Evolutionary conservation across 2,113 vertebrate species (phyloP).

Genomic region (Acrocephalus kingi): DNA sequence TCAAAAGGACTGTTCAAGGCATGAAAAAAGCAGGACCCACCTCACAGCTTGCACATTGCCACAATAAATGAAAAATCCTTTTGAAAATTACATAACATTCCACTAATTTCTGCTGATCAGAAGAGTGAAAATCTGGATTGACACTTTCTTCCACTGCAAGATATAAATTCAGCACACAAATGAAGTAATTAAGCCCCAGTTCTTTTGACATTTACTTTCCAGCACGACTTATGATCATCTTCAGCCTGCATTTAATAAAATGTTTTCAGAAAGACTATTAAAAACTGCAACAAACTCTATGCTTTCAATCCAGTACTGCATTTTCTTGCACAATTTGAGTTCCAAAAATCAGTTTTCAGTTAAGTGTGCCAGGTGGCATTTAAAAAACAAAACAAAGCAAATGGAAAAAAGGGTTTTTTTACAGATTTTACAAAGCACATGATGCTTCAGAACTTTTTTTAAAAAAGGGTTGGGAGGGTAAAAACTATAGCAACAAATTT

Average conservation of each 20-base stretch:
- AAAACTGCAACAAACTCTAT: neutral
- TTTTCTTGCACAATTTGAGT: neutral
- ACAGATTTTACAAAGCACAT: neutral
- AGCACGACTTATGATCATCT: neutral
- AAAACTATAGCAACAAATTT: neutral
- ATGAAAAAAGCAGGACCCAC: neutral
- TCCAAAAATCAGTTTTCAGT: neutral
- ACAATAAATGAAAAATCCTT: neutral
- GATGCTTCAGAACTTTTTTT: neutral
- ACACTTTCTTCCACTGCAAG: neutral
- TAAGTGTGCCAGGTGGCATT: neutral
- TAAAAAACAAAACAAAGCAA: neutral
- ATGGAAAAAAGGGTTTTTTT: neutral
- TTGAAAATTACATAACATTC: neutral
- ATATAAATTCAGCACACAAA: neutral
- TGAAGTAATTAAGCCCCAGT: neutral
- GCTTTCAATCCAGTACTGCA: neutral
- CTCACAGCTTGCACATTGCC: neutral
- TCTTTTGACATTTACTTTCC: neutral
- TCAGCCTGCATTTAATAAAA: neutral
- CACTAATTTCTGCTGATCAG: neutral
- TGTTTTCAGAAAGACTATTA: neutral
- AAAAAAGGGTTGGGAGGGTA: neutral
- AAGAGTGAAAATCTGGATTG: neutral
- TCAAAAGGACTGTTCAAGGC: neutral